A percentile compares a stretch with the other conserved stretches of the same genome.
phyloP scores from a whole-genome alignment of 2,888 invertebrate species.

The Phytoseiulus persimilis region DNA sequence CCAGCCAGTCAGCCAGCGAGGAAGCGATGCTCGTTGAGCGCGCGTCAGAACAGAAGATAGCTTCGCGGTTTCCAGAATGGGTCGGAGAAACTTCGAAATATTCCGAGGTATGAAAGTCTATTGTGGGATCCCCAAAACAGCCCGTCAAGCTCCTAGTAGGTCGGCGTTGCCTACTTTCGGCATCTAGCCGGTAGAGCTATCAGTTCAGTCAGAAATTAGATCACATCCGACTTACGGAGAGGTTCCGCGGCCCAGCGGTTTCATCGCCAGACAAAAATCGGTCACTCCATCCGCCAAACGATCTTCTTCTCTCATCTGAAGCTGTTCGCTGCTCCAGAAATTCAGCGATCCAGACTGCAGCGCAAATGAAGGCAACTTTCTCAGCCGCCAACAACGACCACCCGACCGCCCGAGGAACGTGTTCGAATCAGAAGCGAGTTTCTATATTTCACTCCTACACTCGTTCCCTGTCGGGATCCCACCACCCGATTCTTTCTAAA shows the following conservation, averaged over 20 bases:
- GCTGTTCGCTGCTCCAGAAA: not conserved
- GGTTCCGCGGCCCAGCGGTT: not conserved
- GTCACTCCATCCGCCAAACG: not conserved
- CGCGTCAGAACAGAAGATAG: not conserved
- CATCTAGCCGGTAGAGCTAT: not conserved
- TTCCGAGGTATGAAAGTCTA: not conserved
- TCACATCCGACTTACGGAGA: not conserved
- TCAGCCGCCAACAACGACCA: not conserved
- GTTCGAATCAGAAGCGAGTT: not conserved
- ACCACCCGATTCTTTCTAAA: not conserved
- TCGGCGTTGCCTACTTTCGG: not conserved
- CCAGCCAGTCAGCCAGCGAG: not conserved
- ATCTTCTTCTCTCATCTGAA: not conserved
- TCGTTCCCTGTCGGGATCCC: not conserved
- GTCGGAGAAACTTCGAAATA: not conserved
- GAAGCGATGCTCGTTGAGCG: not conserved
- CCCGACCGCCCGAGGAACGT: not conserved
- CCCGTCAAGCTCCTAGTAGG: not conserved
- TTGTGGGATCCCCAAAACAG: not conserved
- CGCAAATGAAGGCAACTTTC: not conserved
- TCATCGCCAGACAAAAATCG: not conserved
- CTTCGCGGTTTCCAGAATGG: not conserved
- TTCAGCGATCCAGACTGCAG: slow-evolving; percentile 5
- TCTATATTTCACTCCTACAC: not conserved
- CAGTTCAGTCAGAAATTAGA: not conserved